Percentiles rank a stretch among this genome's conserved stretches.
Conservation (phyloP, 2,113 vertebrate genomes). For the Notarius quadriscutis region DNA sequence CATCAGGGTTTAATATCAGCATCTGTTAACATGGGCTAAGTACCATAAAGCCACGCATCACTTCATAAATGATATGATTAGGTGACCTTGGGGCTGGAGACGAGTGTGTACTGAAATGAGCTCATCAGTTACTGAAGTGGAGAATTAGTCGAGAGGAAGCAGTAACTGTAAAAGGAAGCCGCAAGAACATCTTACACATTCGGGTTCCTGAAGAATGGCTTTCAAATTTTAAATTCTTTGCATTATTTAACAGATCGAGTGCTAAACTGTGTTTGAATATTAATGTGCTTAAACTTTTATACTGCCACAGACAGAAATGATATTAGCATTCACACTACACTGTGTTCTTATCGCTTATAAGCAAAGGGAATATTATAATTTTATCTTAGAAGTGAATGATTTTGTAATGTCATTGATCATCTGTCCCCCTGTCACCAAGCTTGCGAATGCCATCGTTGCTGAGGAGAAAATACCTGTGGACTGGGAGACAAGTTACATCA, state of each 20-base stretch:
- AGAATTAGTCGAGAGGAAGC: slow-evolving; percentile 89
- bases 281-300: neutral
- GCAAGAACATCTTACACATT: slow-evolving; percentile 56
- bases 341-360: neutral
- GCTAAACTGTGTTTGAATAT: neutral
- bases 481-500: no score
- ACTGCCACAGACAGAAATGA: neutral
- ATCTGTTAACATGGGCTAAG: slow-evolving; percentile 99
- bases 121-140: slow-evolving; percentile 99
- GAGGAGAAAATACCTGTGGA: no score
- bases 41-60: slow-evolving; percentile 99
- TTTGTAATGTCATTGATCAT: no score
- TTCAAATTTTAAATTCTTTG: neutral
- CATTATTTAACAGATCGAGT: neutral
- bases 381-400: neutral
- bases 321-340: neutral
- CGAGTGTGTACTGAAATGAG: slow-evolving; percentile 98
- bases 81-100: slow-evolving; percentile 89
- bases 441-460: no score
- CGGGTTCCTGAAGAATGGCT: neutral
- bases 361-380: neutral
- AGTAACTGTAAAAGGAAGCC: slow-evolving; percentile 78
- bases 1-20: slow-evolving; percentile 97
- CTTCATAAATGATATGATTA: slow-evolving; percentile 99
- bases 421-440: no score